phyloP scores from a whole-genome alignment of 2,113 vertebrate species.

The Pardalotus punctatus region DNA sequence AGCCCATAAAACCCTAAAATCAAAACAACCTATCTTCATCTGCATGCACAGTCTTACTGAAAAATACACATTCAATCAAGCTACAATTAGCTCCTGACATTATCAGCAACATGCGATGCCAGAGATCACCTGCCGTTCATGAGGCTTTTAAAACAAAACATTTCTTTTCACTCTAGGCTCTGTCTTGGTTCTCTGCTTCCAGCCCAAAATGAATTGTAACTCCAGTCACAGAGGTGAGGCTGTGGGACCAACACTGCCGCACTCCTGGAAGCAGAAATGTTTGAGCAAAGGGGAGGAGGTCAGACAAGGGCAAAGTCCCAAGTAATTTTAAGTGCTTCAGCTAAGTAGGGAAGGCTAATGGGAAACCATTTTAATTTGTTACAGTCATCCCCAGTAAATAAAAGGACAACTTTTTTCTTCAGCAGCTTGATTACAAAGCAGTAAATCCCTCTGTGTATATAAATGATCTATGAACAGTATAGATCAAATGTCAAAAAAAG shows the following conservation, averaged over 20 bases:
- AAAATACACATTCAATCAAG: neutral
- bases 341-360: slow-evolving; percentile 60
- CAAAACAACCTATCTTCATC: neutral
- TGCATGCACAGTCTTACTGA: neutral
- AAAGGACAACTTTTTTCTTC: slow-evolving; percentile 62
- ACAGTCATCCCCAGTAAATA: slow-evolving; percentile 62
- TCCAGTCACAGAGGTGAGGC: slow-evolving; percentile 1
- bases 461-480: slow-evolving; percentile 28
- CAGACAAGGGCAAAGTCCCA: slow-evolving; percentile 65
- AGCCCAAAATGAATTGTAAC: neutral
- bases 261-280: slow-evolving; percentile 41
- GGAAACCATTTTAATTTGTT: slow-evolving; percentile 72
- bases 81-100: neutral
- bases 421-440: slow-evolving; percentile 69
- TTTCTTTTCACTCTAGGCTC: neutral
- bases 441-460: slow-evolving; percentile 68
- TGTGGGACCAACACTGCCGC: neutral
- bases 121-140: neutral
- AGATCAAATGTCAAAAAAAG: slow-evolving; percentile 55
- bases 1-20: neutral
- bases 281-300: slow-evolving; percentile 65
- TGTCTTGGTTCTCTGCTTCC: neutral
- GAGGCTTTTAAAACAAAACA: neutral
- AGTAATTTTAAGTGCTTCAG: slow-evolving; percentile 65
- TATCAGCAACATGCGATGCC: neutral